Percentiles rank a stretch among this genome's conserved stretches.
Evolutionary conservation across 2,888 invertebrate genomes (phyloP).

Genomic region (Chalcosyrphus nemorum): DNA sequence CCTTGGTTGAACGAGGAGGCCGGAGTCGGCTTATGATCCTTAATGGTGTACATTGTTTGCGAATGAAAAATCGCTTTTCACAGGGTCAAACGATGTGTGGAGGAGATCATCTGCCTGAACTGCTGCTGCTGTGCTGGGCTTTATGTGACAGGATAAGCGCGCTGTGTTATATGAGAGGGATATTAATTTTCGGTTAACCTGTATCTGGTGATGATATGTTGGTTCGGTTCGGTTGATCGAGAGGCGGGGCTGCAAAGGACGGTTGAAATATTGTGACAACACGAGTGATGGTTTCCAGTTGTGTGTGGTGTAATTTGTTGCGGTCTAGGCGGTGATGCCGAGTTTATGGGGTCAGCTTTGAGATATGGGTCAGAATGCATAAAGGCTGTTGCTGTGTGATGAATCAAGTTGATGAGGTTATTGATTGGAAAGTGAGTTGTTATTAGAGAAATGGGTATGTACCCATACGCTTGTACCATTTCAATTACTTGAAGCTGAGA

Average conservation of each 20-base stretch:
- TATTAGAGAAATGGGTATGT: too few relatives aligned
- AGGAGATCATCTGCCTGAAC: constrained; percentile 58
- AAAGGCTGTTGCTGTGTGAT: not conserved
- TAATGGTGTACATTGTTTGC: constrained; percentile 70
- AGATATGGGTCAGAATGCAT: not conserved
- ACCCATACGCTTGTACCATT: too few relatives aligned
- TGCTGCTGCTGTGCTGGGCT: constrained; percentile 50
- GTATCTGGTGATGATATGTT: constrained; percentile 60
- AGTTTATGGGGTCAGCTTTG: not conserved
- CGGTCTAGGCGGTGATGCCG: not conserved
- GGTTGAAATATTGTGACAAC: constrained; percentile 48
- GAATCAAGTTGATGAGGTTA: not conserved
- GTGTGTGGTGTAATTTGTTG: not conserved
- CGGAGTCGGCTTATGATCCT: constrained; percentile 64
- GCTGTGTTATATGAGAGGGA: constrained; percentile 65
- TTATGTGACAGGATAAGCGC: constrained; percentile 68
- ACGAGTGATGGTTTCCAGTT: constrained; percentile 1
- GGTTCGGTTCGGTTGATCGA: constrained; percentile 44
- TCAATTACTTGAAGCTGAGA: too few relatives aligned
- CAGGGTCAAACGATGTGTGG: constrained; percentile 71
- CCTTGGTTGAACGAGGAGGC: constrained; percentile 57
- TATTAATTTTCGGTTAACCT: constrained; percentile 68
- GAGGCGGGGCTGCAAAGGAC: constrained; percentile 7
- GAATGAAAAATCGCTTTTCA: constrained; percentile 59
- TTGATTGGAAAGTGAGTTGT: not conserved